These are phyloP conservation scores for Lobophora halterata DNA, from an alignment of 2,888 invertebrate genomes.

Conservation along the genomic window DNA sequence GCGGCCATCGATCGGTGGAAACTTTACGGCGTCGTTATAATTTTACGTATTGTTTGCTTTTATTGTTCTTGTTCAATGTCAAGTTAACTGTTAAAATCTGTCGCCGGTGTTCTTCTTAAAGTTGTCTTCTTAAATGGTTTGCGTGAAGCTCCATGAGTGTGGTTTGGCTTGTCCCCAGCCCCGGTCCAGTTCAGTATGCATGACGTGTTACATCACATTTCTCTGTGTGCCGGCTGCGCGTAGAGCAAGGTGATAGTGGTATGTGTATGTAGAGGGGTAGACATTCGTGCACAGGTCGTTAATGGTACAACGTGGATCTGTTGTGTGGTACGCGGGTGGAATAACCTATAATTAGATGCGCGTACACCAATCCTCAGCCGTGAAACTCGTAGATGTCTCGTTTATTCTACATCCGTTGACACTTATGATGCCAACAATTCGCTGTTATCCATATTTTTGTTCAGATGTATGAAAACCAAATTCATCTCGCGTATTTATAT, in stretches of 20 bases:
- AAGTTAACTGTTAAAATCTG: slow-evolving; percentile 37
- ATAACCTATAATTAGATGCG: slow-evolving; percentile 80
- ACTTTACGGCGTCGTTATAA: slow-evolving; percentile 55
- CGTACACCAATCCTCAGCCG: slow-evolving; percentile 65
- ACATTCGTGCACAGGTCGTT: slow-evolving; percentile 71
- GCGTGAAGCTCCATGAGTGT: slow-evolving; percentile 27
- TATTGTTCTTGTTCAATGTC: slow-evolving; percentile 51
- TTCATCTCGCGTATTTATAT: not conserved
- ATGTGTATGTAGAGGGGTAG: slow-evolving; percentile 51
- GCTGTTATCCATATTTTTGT: slow-evolving; percentile 27
- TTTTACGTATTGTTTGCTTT: slow-evolving; percentile 50
- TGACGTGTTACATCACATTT: slow-evolving; percentile 58
- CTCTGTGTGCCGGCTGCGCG: slow-evolving; percentile 45
- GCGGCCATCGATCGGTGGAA: slow-evolving; percentile 49
- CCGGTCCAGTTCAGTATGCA: slow-evolving; percentile 47
- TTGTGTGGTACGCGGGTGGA: slow-evolving; percentile 72
- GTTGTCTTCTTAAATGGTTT: no score
- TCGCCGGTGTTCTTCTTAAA: slow-evolving; percentile 37
- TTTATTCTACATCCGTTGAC: slow-evolving; percentile 58
- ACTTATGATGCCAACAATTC: slow-evolving; percentile 45
- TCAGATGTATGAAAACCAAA: slow-evolving; percentile 1
- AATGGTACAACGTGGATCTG: slow-evolving; percentile 71
- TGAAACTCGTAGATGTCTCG: slow-evolving; percentile 64
- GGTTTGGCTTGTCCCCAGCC: slow-evolving; percentile 35
- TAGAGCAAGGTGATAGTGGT: slow-evolving; percentile 43